Base-by-base conservation (phyloP, 2,888 invertebrate genomes). In the Hybos culiciformis region DNA sequence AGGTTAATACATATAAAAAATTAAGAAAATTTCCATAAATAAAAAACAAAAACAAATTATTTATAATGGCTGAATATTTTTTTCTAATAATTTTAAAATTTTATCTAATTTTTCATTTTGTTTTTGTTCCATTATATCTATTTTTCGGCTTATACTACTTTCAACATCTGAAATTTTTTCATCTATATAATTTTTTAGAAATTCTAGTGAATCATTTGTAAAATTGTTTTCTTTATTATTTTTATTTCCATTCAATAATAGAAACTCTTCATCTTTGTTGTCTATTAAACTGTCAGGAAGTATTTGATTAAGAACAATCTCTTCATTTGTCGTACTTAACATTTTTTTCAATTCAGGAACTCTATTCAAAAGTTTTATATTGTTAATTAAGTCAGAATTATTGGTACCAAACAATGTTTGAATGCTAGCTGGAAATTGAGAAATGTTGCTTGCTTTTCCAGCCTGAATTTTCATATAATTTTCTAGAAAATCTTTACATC, bases 401-500 rank as follows among this genome's bases (percentile, higher is more conserved):
- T n/a, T n/a, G n/a, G n/a, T n/a, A n/a, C n/a, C n/a, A n/a, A n/a
- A n/a, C n/a, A n/a, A n/a, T n/a, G n/a, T n/a, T n/a, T n/a, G n/a
- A n/a, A n/a, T n/a, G n/a, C n/a, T n/a, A n/a, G n/a, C n/a, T n/a
- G n/a, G n/a, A n/a, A n/a, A n/a, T n/a, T n/a, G n/a, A n/a, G n/a
- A n/a, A n/a, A n/a, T n/a, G n/a, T n/a, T n/a, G n/a, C n/a, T n/a
- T n/a, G n/a, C n/a, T n/a, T n/a, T n/a, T n/a, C n/a, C n/a, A n/a
- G n/a, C n/a, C n/a, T n/a, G n/a, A 34, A 24, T 24, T 34, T 29
- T 8, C 15, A n/a, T n/a, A n/a, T n/a, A n/a, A n/a, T n/a, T n/a
- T n/a, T n/a, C n/a, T 51, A 61, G 48, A 37, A 64, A 57, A 31
- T 55, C 47, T 47, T 60, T 55, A 38, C 58, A 53, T 44, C 58